Evolutionary conservation across 2,113 vertebrate genomes (phyloP).

Genomic region (Orientallactaga bullata): DNA sequence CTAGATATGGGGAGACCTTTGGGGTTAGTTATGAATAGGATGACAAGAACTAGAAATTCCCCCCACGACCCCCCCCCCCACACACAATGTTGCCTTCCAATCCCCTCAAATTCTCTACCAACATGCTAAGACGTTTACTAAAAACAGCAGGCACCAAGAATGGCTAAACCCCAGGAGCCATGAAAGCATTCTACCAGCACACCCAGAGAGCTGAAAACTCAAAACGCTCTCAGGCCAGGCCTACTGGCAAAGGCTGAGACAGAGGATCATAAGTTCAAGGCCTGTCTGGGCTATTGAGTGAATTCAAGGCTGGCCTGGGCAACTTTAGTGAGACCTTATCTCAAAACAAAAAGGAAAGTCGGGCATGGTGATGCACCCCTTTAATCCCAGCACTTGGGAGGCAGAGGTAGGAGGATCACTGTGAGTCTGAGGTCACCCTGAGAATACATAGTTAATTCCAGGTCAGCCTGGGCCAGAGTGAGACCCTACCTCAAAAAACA

Average conservation of each 20-base stretch:
- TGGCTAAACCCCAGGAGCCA: background rate
- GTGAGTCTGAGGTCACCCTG: too few species aligned
- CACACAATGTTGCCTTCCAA: too few species aligned
- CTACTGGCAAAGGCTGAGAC: background rate
- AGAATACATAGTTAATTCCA: too few species aligned
- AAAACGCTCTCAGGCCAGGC: background rate
- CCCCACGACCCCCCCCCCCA: too few species aligned
- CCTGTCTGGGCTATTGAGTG: background rate
- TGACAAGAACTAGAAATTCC: background rate
- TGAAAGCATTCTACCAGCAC: background rate
- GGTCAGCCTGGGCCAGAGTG: background rate
- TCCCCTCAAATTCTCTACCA: background rate
- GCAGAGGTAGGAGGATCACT: too few species aligned
- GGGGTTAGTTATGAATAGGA: background rate
- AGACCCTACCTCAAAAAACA: too few species aligned
- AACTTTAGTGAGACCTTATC: background rate
- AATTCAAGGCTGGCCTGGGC: background rate
- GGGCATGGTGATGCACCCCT: too few species aligned
- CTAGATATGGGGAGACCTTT: background rate
- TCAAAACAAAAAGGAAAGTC: background rate
- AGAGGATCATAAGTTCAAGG: background rate
- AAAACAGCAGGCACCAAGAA: background rate
- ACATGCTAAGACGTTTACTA: background rate
- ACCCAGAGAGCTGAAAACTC: background rate
- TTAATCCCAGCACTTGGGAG: too few species aligned